A percentile compares a stretch with the other conserved stretches of the same genome.
phyloP scores from a whole-genome alignment of 1,140 invertebrate genomes.

The Notospermus geniculatus region DNA sequence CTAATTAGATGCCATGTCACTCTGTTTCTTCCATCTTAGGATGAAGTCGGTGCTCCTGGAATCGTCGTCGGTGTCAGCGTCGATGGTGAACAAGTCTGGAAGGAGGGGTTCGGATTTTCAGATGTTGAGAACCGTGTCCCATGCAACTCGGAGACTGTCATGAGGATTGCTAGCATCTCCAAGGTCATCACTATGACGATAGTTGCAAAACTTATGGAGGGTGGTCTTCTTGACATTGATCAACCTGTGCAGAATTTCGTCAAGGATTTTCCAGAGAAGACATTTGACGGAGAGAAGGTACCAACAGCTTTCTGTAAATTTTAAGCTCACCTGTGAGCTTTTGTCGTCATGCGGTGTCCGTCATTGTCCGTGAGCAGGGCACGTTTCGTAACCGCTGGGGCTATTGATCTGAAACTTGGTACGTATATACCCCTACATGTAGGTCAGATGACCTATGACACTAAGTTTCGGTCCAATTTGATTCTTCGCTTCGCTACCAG shows the following conservation, averaged over 20 bases:
- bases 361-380: too few relatives aligned
- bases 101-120: conserved; percentile 62
- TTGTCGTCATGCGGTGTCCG: too few relatives aligned
- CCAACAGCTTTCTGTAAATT: neutral
- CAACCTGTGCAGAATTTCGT: conserved; percentile 61
- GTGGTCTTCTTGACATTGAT: conserved; percentile 63
- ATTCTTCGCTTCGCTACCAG: too few relatives aligned
- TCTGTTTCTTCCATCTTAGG: conserved; percentile 33
- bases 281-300: conserved; percentile 44
- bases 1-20: too few relatives aligned
- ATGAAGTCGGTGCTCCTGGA: conserved; percentile 60
- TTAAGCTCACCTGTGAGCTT: too few relatives aligned
- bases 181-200: conserved; percentile 62
- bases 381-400: too few relatives aligned
- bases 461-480: too few relatives aligned
- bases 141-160: conserved; percentile 59
- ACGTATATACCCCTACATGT: too few relatives aligned
- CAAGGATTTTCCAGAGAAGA: conserved; percentile 60
- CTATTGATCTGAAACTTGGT: too few relatives aligned
- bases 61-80: conserved; percentile 61
- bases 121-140: conserved; percentile 63
- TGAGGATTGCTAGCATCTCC: conserved; percentile 68
- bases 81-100: conserved; percentile 60
- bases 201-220: conserved; percentile 62
- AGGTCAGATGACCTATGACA: too few relatives aligned